phyloP scores from a whole-genome alignment of 2,113 vertebrate species.

The Coryphaenoides rupestris region DNA sequence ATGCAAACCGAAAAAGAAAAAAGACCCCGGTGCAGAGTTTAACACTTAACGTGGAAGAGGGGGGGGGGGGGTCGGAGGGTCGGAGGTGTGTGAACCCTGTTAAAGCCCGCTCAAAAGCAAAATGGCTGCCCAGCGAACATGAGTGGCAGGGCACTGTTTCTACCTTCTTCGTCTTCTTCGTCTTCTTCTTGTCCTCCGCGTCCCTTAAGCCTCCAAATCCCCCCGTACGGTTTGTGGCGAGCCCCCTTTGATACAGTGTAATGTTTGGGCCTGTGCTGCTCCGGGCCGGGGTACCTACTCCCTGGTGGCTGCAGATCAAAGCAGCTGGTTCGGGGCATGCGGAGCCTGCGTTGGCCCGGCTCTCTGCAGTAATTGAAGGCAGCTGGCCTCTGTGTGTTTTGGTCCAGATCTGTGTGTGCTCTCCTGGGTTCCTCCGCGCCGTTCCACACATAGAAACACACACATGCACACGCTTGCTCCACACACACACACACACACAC shows the following conservation, averaged over 20 bases:
- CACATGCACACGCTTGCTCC: neutral
- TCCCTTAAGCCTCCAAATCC: slow-evolving; percentile 53
- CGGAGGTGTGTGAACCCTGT: slow-evolving; percentile 67
- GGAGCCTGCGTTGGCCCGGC: slow-evolving; percentile 57
- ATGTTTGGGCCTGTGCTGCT: slow-evolving; percentile 69
- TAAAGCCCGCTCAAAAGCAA: slow-evolving; percentile 51
- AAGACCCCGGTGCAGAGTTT: slow-evolving; percentile 33
- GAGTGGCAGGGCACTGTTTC: slow-evolving; percentile 58
- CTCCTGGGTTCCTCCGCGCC: slow-evolving; percentile 55
- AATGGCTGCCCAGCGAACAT: slow-evolving; percentile 51
- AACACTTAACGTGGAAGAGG: slow-evolving; percentile 39
- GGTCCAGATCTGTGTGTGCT: slow-evolving; percentile 50
- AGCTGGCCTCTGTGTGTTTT: slow-evolving; percentile 69
- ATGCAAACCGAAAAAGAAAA: no score
- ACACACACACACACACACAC: no score
- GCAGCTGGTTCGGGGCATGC: slow-evolving; percentile 51
- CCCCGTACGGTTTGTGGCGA: slow-evolving; percentile 65
- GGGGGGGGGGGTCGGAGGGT: no score
- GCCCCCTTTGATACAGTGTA: slow-evolving; percentile 68
- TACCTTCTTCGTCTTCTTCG: slow-evolving; percentile 37
- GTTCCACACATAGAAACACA: slow-evolving; percentile 48
- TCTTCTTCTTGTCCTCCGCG: slow-evolving; percentile 37
- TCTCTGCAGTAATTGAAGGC: slow-evolving; percentile 74
- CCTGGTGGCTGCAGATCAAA: slow-evolving; percentile 74
- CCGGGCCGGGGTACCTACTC: slow-evolving; percentile 69